Evolutionary conservation across 2,113 vertebrate species (phyloP).

Genomic region (Thomomys bottae): DNA sequence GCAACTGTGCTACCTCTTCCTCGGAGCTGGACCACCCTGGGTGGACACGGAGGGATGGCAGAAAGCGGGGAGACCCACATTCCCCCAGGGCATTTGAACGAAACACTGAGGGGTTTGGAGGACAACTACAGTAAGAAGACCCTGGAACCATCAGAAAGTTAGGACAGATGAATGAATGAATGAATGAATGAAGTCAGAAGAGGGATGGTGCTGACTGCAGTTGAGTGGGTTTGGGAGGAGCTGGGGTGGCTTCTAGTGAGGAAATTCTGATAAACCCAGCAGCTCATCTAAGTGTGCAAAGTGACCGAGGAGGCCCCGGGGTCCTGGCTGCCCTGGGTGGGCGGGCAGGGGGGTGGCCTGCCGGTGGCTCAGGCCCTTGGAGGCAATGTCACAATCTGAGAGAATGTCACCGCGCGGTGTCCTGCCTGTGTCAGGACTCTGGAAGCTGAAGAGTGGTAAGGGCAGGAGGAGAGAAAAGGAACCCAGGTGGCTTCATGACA

Average conservation of each 20-base stretch:
- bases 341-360: no score
- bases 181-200: not conserved
- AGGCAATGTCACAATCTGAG: not conserved
- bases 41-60: fast-evolving
- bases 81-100: not conserved
- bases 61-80: not conserved
- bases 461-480: no score
- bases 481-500: not conserved
- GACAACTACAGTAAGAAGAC: not conserved
- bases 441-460: fast-evolving
- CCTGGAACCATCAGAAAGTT: not conserved
- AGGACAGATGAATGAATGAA: no score
- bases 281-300: no score
- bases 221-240: not conserved
- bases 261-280: not conserved
- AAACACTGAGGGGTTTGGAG: not conserved
- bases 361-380: not conserved
- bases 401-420: no score
- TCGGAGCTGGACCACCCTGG: not conserved
- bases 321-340: no score
- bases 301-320: no score
- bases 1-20: no score
- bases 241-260: not conserved
- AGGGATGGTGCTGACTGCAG: not conserved
- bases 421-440: not conserved